Conservation (phyloP, 2,113 vertebrate species). For the Callipepla californica region DNA sequence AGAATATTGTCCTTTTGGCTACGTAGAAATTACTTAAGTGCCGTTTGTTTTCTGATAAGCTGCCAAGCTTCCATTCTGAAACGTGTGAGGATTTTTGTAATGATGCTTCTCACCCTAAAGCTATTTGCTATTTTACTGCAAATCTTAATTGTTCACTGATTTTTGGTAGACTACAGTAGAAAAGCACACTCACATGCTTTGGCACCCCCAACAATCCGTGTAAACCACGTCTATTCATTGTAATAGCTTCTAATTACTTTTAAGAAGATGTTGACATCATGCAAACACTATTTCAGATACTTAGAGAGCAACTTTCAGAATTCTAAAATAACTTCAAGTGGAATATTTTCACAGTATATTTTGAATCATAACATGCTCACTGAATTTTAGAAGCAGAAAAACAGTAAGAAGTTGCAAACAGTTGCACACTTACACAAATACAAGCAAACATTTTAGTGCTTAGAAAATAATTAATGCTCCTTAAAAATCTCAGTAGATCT, state of each 20-base stretch:
- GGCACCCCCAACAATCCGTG: not conserved
- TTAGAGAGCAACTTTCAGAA: not conserved
- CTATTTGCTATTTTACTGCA: constrained; percentile 43
- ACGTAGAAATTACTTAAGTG: constrained; percentile 67
- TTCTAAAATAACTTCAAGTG: not conserved
- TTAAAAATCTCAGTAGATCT: not conserved
- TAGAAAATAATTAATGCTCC: not conserved
- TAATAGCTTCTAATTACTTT: constrained; percentile 10
- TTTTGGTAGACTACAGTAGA: constrained; percentile 38
- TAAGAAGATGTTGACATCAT: not conserved
- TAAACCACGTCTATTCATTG: not conserved
- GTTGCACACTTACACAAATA: not conserved
- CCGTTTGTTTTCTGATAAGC: constrained; percentile 57
- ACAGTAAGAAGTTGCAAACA: not conserved
- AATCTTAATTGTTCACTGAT: not conserved
- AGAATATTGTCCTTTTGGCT: constrained; percentile 71
- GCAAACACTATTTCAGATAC: not conserved
- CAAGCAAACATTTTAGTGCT: not conserved
- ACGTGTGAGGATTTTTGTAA: constrained; percentile 49
- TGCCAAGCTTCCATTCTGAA: constrained; percentile 55
- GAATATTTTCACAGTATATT: not conserved
- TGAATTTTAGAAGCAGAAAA: not conserved
- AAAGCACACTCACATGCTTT: not conserved
- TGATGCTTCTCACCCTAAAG: constrained; percentile 46
- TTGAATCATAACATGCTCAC: not conserved